These are phyloP conservation scores for Varecia variegata DNA, from an alignment of 2,797 vertebrate species.

Conservation along the genomic window DNA sequence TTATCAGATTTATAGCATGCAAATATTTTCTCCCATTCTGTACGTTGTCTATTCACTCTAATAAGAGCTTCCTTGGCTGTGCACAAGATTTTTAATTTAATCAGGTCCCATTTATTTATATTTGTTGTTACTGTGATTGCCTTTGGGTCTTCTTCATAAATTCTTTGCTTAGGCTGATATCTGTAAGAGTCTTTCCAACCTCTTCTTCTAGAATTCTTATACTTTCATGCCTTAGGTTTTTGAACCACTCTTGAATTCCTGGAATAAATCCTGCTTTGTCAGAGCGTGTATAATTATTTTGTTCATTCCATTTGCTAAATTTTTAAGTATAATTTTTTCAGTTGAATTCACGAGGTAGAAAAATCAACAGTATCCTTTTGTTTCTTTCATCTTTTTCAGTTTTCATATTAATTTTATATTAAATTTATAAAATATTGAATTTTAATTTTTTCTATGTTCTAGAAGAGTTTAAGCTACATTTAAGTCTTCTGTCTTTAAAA, in stretches of 20 bases:
- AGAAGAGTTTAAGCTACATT: not conserved
- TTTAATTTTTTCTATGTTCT: not conserved
- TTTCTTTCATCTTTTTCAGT: not conserved
- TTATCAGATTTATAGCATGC: too few relatives aligned
- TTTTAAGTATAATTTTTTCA: not conserved
- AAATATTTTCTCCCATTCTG: too few relatives aligned
- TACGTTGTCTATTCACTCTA: too few relatives aligned
- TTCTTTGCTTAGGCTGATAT: too few relatives aligned
- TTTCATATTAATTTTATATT: not conserved
- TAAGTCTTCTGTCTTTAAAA: not conserved
- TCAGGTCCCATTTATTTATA: too few relatives aligned
- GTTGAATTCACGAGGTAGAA: not conserved
- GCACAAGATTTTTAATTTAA: too few relatives aligned
- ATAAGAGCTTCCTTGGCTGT: too few relatives aligned
- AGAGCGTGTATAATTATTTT: not conserved
- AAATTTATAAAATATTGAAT: not conserved
- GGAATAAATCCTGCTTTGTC: not conserved
- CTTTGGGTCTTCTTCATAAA: too few relatives aligned
- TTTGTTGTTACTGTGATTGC: too few relatives aligned
- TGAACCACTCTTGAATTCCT: not conserved
- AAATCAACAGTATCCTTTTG: not conserved
- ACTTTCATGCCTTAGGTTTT: too few relatives aligned
- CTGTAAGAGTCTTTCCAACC: too few relatives aligned
- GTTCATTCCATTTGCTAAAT: not conserved
- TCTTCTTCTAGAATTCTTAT: too few relatives aligned